Evolutionary conservation across 2,113 vertebrate genomes (phyloP), one percentile per base, ranked within the genome.

Genomic region (Hiodon alosoides): DNA sequence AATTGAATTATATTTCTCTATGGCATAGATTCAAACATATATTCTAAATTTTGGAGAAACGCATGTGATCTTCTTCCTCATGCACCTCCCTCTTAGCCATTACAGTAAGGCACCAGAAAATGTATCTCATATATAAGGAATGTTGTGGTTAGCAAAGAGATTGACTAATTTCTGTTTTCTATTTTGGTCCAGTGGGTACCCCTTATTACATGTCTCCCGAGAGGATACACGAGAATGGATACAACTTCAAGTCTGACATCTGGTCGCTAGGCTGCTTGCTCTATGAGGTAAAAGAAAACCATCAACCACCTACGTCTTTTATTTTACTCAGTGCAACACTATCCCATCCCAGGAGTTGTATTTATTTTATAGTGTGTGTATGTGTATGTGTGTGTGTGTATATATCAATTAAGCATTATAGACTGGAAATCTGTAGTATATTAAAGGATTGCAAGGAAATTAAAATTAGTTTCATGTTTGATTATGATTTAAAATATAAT

Each of bases 171-270:
- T 72, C 52, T 71, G 52, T 79, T 65, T 71, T 55, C 17, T 62
- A 72, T 74, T 78, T n/a, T 83, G 66, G 83, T 89, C 66, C 85
- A 94, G 93, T 93, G 85, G 93, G 93, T 74, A 94, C 93, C 57
- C 93, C 93, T 79, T 94, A 94, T 76, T 94, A 93, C 80, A 94
- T 94, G 93, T 94, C 93, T 87, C 93, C 93, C 69, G 93, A 94
- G 91, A 89, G 93, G 80, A 94, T 94, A 87, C 93, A 94, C 47
- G 93, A 94, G 85, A 94, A 94, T 71, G 93, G 93, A 78, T 94
- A 94, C 87, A 94, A 94, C 89, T 94, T 94, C 87, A 94, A 94
- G 81, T 94, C 93, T 81, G 93, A 94, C 87, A 94, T 94, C 86
- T 94, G 93, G 93, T 94, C 86, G 76, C 88, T 90, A 69, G 81